Evolutionary conservation across 1,140 invertebrate genomes (phyloP).

Genomic region (Brachionus calyciflorus): DNA sequence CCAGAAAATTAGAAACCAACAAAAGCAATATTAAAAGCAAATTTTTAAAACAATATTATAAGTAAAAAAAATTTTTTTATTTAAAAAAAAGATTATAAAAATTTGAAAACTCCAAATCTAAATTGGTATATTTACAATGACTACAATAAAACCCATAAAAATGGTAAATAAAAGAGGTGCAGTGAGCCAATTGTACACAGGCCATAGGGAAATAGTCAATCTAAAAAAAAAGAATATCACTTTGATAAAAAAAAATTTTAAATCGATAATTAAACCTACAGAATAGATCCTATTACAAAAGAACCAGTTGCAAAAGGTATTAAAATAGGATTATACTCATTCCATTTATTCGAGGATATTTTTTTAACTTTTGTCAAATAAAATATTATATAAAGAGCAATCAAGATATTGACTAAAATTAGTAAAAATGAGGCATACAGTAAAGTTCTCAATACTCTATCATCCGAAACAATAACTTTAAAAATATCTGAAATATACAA

Average conservation of each 20-base stretch:
- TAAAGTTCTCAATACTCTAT: slow-evolving; percentile 51
- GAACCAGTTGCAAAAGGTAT: slow-evolving; percentile 57
- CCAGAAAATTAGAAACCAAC: too few species aligned
- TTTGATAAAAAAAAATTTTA: not conserved
- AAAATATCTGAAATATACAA: slow-evolving; percentile 43
- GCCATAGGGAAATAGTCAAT: slow-evolving; percentile 56
- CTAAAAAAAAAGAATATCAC: slow-evolving; percentile 51
- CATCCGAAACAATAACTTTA: slow-evolving; percentile 27
- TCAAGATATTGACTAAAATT: slow-evolving; percentile 52
- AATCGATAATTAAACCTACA: slow-evolving; percentile 51
- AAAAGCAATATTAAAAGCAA: not conserved
- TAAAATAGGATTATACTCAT: slow-evolving; percentile 53
- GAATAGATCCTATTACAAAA: slow-evolving; percentile 54
- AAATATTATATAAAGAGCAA: slow-evolving; percentile 55
- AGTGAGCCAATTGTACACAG: slow-evolving; percentile 56
- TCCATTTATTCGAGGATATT: slow-evolving; percentile 57
- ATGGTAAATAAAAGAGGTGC: slow-evolving; percentile 54
- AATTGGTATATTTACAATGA: slow-evolving; percentile 55
- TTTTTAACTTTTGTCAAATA: slow-evolving; percentile 56
- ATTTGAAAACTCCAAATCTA: not conserved
- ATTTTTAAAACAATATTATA: not conserved
- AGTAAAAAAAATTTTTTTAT: not conserved
- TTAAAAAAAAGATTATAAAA: not conserved
- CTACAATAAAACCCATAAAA: slow-evolving; percentile 58
- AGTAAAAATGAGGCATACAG: slow-evolving; percentile 53